Evolutionary conservation across 2,888 invertebrate species (phyloP).

Genomic region (Aspidiotus destructor): DNA sequence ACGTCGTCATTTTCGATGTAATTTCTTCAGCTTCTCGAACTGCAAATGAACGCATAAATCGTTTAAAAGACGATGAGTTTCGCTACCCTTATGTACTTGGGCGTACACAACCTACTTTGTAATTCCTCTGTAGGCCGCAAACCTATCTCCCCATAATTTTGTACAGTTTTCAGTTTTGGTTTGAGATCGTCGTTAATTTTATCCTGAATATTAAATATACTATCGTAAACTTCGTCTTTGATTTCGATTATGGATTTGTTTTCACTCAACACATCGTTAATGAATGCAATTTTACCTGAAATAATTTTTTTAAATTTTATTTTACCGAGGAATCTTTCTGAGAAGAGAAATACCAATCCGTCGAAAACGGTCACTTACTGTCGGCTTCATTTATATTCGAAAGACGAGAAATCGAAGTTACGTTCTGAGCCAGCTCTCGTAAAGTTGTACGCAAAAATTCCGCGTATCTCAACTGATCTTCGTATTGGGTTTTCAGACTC

Average conservation of each 20-base stretch:
- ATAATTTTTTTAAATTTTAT: too few relatives aligned
- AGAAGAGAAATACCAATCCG: background rate
- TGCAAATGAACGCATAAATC: conserved; percentile 37
- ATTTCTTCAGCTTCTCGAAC: conserved; percentile 58
- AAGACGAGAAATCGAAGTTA: conserved; percentile 10
- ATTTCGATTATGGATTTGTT: conserved; percentile 14
- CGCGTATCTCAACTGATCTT: conserved; percentile 18
- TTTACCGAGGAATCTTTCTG: too few relatives aligned
- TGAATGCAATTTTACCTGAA: conserved; percentile 7
- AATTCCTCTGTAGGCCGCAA: conserved; percentile 17
- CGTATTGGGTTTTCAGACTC: conserved; percentile 42
- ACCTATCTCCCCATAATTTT: conserved; percentile 18
- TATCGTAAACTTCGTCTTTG: conserved; percentile 20
- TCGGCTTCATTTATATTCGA: background rate
- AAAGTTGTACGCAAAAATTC: conserved; percentile 10
- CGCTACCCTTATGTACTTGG: background rate
- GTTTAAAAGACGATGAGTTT: too few relatives aligned
- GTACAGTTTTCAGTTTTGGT: conserved; percentile 32
- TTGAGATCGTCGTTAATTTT: conserved; percentile 31
- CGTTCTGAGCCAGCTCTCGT: conserved; percentile 13
- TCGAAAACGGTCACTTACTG: background rate
- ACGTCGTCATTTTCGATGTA: conserved; percentile 54
- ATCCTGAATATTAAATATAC: conserved; percentile 21
- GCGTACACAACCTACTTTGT: conserved; percentile 7
- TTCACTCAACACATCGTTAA: conserved; percentile 10